Conservation (phyloP, 1,140 invertebrate species). For the Drosophila repleta region DNA sequence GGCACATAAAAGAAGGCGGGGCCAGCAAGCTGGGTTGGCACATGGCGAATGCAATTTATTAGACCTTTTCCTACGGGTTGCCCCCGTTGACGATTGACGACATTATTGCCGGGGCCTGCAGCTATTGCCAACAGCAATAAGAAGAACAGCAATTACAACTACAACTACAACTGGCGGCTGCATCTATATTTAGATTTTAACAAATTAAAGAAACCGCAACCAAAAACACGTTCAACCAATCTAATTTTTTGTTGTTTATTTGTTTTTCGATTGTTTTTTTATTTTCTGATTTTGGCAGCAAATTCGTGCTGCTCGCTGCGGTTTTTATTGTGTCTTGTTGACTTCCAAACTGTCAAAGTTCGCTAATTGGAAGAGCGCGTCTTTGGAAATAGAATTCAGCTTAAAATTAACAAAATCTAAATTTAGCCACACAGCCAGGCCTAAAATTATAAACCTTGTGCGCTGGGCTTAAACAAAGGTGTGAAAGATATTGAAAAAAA, state of each 20-base stretch:
- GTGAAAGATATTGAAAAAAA: constrained; percentile 17
- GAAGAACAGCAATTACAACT: constrained; percentile 22
- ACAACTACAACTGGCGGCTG: constrained; percentile 51
- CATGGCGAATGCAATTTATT: constrained; percentile 70
- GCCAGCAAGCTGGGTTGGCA: constrained; percentile 13
- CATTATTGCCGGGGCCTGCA: constrained; percentile 36
- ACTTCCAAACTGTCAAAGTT: constrained; percentile 67
- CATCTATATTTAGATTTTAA: constrained; percentile 69
- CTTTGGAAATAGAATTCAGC: constrained; percentile 30
- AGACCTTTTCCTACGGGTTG: constrained; percentile 42
- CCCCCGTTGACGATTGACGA: constrained; percentile 50
- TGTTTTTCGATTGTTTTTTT: constrained; percentile 26
- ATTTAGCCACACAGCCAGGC: neutral
- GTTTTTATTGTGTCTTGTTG: constrained; percentile 42
- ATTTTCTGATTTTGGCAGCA: constrained; percentile 36
- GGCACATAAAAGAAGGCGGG: neutral
- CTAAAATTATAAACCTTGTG: neutral
- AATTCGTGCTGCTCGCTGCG: constrained; percentile 49
- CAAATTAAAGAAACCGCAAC: constrained; percentile 36
- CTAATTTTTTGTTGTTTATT: constrained; percentile 30
- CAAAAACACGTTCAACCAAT: constrained; percentile 48
- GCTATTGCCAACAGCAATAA: constrained; percentile 48
- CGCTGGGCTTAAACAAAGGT: neutral
- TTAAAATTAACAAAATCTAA: constrained; percentile 25
- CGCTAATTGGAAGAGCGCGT: constrained; percentile 60